Conservation (phyloP, 2,888 invertebrate genomes). For the Lymantria monacha region DNA sequence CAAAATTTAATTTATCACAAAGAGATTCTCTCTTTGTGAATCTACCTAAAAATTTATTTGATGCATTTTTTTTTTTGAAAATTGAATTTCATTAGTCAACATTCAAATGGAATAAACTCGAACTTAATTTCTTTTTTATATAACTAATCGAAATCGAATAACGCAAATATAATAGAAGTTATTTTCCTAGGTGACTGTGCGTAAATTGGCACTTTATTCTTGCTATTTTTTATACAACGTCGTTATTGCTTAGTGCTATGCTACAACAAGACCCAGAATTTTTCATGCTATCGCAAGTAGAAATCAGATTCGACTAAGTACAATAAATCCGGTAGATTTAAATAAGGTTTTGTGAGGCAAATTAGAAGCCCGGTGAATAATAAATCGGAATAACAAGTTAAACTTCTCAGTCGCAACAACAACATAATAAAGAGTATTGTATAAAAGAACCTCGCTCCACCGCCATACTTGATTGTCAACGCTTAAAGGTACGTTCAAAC, state of each 20-base stretch:
- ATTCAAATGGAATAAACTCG: background rate
- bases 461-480: constrained; percentile 47
- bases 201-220: constrained; percentile 18
- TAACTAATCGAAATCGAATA: background rate
- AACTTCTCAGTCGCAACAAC: constrained; percentile 35
- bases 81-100: background rate
- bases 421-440: constrained; percentile 39
- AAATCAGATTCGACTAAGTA: constrained; percentile 14
- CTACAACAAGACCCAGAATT: constrained; percentile 14
- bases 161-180: constrained; percentile 2
- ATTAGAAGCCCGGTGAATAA: constrained; percentile 19
- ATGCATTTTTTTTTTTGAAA: background rate
- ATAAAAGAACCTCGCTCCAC: constrained; percentile 46
- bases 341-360: constrained; percentile 22
- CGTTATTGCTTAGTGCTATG: constrained; percentile 2
- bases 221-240: constrained; percentile 12
- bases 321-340: constrained; percentile 14
- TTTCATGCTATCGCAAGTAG: constrained; percentile 17
- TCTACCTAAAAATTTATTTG: too few species aligned
- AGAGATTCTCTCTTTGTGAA: too few species aligned
- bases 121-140: background rate
- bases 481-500: constrained; percentile 31
- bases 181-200: constrained; percentile 10
- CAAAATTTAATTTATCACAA: too few species aligned
- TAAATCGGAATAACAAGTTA: constrained; percentile 43